These are phyloP conservation scores for Acipenser oxyrinchus DNA, from an alignment of 2,797 vertebrate genomes.

Conservation along the genomic window DNA sequence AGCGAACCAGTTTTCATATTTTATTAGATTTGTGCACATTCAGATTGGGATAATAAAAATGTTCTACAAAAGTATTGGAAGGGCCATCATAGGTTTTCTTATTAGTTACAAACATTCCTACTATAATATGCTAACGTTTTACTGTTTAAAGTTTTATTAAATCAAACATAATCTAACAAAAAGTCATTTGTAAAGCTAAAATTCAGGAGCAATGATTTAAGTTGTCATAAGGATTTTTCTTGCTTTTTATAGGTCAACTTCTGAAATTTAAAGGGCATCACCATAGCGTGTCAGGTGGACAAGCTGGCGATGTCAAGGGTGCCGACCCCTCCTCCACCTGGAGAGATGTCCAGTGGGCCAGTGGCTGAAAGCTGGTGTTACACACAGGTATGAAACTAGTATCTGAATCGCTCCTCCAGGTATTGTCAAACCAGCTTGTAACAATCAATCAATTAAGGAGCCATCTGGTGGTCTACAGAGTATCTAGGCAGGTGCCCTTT, in stretches of 20 bases:
- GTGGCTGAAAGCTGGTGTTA: constrained; percentile 99
- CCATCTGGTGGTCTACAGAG: constrained; percentile 8
- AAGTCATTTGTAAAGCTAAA: no score
- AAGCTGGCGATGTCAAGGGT: constrained; percentile 84
- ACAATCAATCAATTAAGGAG: constrained; percentile 15
- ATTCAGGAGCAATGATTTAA: no score
- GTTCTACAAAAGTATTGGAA: no score
- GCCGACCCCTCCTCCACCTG: constrained; percentile 84
- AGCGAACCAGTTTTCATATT: no score
- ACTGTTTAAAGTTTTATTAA: no score
- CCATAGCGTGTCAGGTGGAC: constrained; percentile 36
- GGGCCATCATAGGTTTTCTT: no score
- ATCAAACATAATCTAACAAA: no score
- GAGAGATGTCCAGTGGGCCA: constrained; percentile 91
- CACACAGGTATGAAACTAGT: constrained; percentile 72
- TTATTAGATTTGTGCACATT: no score
- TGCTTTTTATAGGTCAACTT: constrained; percentile 31
- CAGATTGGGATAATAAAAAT: no score
- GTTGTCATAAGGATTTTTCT: background rate
- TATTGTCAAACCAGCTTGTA: constrained; percentile 6
- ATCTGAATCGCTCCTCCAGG: constrained; percentile 1
- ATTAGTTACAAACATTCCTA: no score
- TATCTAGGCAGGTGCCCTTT: constrained; percentile 10
- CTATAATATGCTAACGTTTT: no score
- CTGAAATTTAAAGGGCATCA: constrained; percentile 44